phyloP scores from a whole-genome alignment of 1,140 invertebrate species.

The Campoletis sonorensis region DNA sequence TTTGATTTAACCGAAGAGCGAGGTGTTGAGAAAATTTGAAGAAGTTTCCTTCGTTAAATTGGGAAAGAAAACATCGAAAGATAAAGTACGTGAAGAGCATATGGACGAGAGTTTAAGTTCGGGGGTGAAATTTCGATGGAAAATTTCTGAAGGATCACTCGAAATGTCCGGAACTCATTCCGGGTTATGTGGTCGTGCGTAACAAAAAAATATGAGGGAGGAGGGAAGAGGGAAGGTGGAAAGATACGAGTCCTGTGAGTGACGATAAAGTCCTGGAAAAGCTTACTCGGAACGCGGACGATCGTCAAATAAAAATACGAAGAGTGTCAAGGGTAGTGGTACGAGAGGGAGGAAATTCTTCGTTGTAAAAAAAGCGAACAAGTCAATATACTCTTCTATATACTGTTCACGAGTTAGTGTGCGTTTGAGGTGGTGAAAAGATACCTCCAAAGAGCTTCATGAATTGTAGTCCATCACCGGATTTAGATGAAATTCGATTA shows the following conservation, averaged over 20 bases:
- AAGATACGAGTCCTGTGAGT: too few species aligned
- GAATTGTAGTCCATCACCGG: not conserved
- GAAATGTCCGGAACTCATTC: not conserved
- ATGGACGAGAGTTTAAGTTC: not conserved
- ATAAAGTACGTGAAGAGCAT: not conserved
- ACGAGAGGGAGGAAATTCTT: not conserved
- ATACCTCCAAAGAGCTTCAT: not conserved
- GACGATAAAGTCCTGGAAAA: not conserved
- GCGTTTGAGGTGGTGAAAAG: not conserved
- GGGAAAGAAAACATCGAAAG: not conserved
- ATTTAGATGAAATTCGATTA: conserved; percentile 12
- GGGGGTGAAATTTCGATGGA: not conserved
- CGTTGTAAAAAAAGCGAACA: not conserved
- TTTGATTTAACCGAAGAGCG: not conserved
- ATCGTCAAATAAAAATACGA: not conserved
- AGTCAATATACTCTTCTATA: not conserved
- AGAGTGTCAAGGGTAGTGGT: not conserved
- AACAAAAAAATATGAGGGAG: not conserved
- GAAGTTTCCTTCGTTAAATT: too few species aligned
- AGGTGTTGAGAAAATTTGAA: too few species aligned
- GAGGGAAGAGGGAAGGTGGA: not conserved
- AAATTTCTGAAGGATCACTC: conserved; percentile 5
- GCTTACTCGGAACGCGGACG: not conserved
- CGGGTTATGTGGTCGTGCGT: not conserved
- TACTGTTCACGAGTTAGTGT: not conserved